Evolutionary conservation across 2,888 invertebrate genomes (phyloP).

Genomic region (Plagiodera versicolora): DNA sequence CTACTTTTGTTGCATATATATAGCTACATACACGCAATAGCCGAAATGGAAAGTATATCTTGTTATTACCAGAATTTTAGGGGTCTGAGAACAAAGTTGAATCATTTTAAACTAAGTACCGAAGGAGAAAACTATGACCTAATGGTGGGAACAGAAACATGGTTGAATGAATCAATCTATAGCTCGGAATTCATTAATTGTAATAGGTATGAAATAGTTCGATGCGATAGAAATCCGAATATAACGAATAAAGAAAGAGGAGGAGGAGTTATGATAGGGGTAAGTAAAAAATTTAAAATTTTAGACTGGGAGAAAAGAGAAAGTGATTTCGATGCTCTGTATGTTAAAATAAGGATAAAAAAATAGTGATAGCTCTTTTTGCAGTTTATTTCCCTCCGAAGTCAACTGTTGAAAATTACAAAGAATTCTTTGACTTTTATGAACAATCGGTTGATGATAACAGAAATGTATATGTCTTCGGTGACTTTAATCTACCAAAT

Average conservation of each 20-base stretch:
- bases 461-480: not conserved
- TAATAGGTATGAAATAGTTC: slow-evolving; percentile 6
- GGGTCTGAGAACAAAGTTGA: not conserved
- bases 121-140: slow-evolving; percentile 8
- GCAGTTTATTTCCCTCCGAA: slow-evolving; percentile 5
- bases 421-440: slow-evolving; percentile 9
- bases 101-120: slow-evolving; percentile 5
- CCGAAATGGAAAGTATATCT: slow-evolving; percentile 9
- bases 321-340: slow-evolving; percentile 7
- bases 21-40: not conserved
- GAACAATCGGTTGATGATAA: slow-evolving; percentile 3
- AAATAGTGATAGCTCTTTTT: slow-evolving; percentile 2
- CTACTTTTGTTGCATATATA: slow-evolving; percentile 4
- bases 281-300: slow-evolving; percentile 2
- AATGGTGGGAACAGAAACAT: slow-evolving; percentile 9
- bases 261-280: slow-evolving; percentile 5
- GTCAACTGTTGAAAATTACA: slow-evolving; percentile 6
- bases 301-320: slow-evolving; percentile 9
- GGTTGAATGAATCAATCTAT: not conserved
- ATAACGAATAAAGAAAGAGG: slow-evolving; percentile 4
- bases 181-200: slow-evolving; percentile 9
- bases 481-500: not conserved
- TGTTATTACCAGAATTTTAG: not conserved
- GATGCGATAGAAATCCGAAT: not conserved
- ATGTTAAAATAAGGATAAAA: slow-evolving; percentile 2